A percentile compares a stretch with the other conserved stretches of the same genome.
These are phyloP conservation scores for Zelleria hepariella DNA, from an alignment of 2,888 invertebrate species.

Conservation along the genomic window DNA sequence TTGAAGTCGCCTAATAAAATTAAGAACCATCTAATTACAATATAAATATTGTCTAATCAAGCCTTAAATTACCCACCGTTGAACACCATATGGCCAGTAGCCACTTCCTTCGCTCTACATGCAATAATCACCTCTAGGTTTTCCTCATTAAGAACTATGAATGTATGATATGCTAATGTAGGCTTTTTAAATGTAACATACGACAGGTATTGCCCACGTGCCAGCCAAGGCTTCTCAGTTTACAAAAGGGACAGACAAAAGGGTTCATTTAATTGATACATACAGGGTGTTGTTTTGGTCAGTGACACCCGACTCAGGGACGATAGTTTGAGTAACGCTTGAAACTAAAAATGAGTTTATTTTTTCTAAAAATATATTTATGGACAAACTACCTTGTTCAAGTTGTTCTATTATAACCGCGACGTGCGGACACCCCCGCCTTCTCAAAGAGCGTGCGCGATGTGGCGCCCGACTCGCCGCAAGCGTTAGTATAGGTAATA, in stretches of 20 bases:
- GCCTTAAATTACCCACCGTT: neutral
- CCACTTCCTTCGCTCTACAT: constrained; percentile 9
- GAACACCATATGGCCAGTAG: neutral
- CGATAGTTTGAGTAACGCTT: too few species aligned
- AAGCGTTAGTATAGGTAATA: too few species aligned
- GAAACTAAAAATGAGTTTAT: too few species aligned
- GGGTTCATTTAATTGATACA: constrained; percentile 57
- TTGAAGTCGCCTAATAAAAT: neutral
- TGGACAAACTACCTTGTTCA: too few species aligned
- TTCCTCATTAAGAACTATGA: neutral
- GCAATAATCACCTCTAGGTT: neutral
- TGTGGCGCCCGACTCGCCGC: too few species aligned
- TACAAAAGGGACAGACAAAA: constrained; percentile 44
- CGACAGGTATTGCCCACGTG: constrained; percentile 48
- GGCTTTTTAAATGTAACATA: constrained; percentile 24
- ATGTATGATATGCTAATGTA: constrained; percentile 12
- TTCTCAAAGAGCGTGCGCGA: too few species aligned
- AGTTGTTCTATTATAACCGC: constrained; percentile 20
- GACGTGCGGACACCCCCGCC: too few species aligned
- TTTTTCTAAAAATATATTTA: too few species aligned
- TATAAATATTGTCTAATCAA: neutral
- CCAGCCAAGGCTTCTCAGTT: constrained; percentile 25
- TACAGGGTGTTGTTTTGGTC: too few species aligned
- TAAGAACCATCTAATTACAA: neutral
- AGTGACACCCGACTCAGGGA: too few species aligned